phyloP scores from a whole-genome alignment of 2,797 vertebrate genomes.

The Paramormyrops hopkinsi region DNA sequence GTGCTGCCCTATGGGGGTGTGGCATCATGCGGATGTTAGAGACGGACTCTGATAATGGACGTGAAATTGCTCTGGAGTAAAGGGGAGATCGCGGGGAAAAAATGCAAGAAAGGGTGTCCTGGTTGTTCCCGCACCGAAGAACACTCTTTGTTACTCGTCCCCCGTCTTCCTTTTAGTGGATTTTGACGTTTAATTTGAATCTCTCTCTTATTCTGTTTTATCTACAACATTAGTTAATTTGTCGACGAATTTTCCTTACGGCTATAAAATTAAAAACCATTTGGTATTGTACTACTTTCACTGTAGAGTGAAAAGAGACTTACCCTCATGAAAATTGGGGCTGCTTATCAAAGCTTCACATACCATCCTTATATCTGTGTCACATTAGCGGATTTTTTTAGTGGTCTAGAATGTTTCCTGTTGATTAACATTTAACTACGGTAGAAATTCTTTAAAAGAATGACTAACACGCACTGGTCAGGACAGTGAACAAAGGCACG shows the following conservation, averaged over 20 bases:
- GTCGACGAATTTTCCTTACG: neutral
- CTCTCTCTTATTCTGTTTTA: neutral
- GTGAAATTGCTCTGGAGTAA: neutral
- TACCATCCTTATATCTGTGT: neutral
- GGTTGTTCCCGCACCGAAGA: neutral
- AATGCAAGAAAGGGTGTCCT: neutral
- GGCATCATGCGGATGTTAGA: slow-evolving; percentile 23
- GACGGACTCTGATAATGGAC: neutral
- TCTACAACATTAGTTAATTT: neutral
- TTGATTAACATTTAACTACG: neutral
- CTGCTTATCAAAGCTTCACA: neutral
- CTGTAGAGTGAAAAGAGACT: neutral
- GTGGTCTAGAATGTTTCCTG: neutral
- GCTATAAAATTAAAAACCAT: neutral
- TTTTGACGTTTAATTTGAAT: neutral
- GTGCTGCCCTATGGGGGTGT: slow-evolving; percentile 20
- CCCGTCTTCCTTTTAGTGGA: neutral
- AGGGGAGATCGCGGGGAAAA: neutral
- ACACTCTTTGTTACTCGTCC: neutral
- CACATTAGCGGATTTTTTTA: neutral
- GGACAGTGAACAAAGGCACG: neutral
- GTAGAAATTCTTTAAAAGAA: neutral
- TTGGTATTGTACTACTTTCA: neutral
- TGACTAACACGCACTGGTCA: neutral
- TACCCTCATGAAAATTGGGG: neutral